These are phyloP conservation scores for Lithobates sylvaticus DNA, from an alignment of 2,797 vertebrate genomes.

Conservation along the genomic window DNA sequence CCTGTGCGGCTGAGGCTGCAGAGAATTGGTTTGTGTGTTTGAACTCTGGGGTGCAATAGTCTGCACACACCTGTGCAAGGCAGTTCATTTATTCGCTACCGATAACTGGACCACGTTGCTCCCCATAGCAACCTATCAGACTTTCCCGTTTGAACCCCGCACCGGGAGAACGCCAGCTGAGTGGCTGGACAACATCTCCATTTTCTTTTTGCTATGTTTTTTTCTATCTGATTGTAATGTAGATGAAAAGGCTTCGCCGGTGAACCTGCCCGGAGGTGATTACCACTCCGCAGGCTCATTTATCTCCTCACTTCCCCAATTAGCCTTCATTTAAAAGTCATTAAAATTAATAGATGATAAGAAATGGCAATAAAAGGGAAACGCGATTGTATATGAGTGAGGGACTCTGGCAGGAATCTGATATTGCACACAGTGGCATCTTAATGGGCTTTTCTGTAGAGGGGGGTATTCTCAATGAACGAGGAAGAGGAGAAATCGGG, in stretches of 20 bases:
- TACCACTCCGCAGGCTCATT: background rate
- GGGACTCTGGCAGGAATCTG: background rate
- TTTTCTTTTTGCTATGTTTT: too few relatives aligned
- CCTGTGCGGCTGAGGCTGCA: too few relatives aligned
- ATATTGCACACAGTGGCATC: background rate
- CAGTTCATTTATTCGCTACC: too few relatives aligned
- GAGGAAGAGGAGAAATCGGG: background rate
- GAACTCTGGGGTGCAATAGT: too few relatives aligned
- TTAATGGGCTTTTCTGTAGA: background rate
- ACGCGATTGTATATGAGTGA: background rate
- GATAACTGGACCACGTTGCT: too few relatives aligned
- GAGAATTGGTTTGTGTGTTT: too few relatives aligned
- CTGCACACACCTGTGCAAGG: too few relatives aligned
- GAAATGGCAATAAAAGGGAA: background rate
- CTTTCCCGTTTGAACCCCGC: background rate
- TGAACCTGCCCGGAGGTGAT: background rate
- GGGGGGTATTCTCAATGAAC: background rate
- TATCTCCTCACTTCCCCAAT: constrained; percentile 11
- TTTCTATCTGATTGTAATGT: background rate
- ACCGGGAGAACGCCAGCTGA: background rate
- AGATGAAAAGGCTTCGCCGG: background rate
- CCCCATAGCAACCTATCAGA: background rate
- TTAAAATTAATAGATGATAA: constrained; percentile 39
- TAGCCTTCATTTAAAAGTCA: constrained; percentile 26
- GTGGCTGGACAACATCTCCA: background rate